phyloP scores from a whole-genome alignment of 2,113 vertebrate species.

The Xiphophorus couchianus region DNA sequence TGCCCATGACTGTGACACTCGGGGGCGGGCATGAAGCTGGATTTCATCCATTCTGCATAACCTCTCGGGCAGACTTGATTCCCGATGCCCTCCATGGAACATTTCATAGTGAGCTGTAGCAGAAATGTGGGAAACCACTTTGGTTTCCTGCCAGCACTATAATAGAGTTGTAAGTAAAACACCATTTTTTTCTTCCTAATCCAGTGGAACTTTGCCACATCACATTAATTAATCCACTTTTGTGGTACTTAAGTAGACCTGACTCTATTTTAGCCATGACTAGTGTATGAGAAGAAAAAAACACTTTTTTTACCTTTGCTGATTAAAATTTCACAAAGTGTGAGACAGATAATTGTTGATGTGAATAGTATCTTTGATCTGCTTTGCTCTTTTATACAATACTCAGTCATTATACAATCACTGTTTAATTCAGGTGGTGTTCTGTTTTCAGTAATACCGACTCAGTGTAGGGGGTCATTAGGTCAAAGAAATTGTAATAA shows the following conservation, averaged over 20 bases:
- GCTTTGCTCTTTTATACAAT: background rate
- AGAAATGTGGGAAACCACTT: slow-evolving; percentile 31
- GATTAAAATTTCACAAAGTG: slow-evolving; percentile 5
- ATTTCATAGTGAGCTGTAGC: slow-evolving; percentile 40
- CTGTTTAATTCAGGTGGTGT: too few relatives aligned
- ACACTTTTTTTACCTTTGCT: slow-evolving; percentile 6
- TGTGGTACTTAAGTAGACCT: slow-evolving; percentile 36
- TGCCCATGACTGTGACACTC: slow-evolving; percentile 53
- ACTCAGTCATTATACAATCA: background rate
- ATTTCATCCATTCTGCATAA: slow-evolving; percentile 51
- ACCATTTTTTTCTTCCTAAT: slow-evolving; percentile 44
- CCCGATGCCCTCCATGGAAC: slow-evolving; percentile 25
- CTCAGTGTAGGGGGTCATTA: too few relatives aligned
- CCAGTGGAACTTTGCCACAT: slow-evolving; percentile 35
- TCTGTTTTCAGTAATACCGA: too few relatives aligned
- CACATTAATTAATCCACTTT: slow-evolving; percentile 43
- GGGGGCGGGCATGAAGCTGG: slow-evolving; percentile 50
- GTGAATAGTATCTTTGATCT: background rate
- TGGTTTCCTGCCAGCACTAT: slow-evolving; percentile 57
- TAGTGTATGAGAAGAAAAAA: slow-evolving; percentile 17
- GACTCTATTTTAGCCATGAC: slow-evolving; percentile 32
- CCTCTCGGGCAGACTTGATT: slow-evolving; percentile 55
- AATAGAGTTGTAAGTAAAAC: slow-evolving; percentile 53
- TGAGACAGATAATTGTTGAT: background rate
- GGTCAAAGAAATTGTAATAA: too few relatives aligned